Base-by-base conservation (phyloP, 2,797 vertebrate species). In the Myotis vivesi region DNA sequence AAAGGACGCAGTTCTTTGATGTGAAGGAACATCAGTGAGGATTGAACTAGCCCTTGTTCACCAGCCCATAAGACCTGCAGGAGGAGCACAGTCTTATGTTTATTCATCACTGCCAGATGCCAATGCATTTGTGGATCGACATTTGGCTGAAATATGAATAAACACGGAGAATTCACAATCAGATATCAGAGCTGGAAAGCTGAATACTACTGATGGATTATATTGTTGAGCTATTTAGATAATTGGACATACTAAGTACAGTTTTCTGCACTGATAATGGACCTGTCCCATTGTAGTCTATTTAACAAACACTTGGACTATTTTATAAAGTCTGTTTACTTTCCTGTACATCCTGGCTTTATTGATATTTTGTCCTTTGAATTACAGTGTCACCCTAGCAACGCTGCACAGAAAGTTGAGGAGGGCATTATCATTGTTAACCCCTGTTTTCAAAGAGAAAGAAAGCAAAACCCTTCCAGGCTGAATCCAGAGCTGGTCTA, bases 281-380 rank as follows among this genome's bases (percentile, higher is more conserved):
- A 96, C 97, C 96, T 98, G 96, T 97, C 97, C 97, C 84, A 55
- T 97, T 98, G 98, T 98, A 98, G 96, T 97, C 98, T 98, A 97
- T 98, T 98, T 98, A 98, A 98, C 98, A 98, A 98, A 98, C 97
- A 97, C 96, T 95, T 98, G 97, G 97, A 96, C 23, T 5, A 91
- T 97, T 97, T 98, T 97, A 96, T 89, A 88, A 97, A 96, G 94
- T 97, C 97, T 98, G 98, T 98, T 98, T 98, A 98, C 97, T 97
- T 97, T 97, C 96, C 96, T 97, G 96, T 97, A 97, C 96, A 96
- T 98, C 96, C 95, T 85, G 87, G 87, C 76, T 97, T 96, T 98
- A 98, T 97, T 97, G 98, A 98, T 98, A 98, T 98, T 98, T 97
- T 98, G 97, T 98, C 97, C 97, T 98, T 95, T 97, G 96, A 93